phyloP scores from a whole-genome alignment of 1,140 invertebrate species.

The Brachionus koreanus region DNA sequence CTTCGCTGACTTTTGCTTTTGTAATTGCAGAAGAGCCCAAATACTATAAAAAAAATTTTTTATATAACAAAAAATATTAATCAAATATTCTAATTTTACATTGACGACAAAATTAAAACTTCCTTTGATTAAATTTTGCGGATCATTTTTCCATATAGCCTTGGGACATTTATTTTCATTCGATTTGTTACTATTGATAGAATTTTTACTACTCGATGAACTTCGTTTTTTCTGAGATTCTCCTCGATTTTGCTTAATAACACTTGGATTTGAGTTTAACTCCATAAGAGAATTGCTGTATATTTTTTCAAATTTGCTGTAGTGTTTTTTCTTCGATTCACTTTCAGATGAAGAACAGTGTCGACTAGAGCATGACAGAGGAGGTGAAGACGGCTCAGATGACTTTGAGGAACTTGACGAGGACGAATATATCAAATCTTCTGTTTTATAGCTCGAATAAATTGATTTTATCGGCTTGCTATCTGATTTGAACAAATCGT shows the following conservation, averaged over 20 bases:
- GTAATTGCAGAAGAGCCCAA: constrained; percentile 36
- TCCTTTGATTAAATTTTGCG: constrained; percentile 37
- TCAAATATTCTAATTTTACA: background rate
- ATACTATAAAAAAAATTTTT: background rate
- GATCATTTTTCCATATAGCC: constrained; percentile 27
- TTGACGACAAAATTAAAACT: constrained; percentile 29
- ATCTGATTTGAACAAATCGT: constrained; percentile 2
- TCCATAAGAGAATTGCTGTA: background rate
- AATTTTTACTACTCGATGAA: background rate
- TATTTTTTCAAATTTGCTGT: background rate
- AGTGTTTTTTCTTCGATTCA: background rate
- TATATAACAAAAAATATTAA: background rate
- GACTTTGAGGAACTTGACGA: constrained; percentile 12
- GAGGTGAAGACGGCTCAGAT: background rate
- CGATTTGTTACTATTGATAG: background rate
- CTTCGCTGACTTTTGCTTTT: background rate
- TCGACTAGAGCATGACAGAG: constrained; percentile 11
- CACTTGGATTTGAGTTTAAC: background rate
- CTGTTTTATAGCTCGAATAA: background rate
- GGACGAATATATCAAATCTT: constrained; percentile 10
- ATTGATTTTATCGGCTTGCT: background rate
- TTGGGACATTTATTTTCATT: background rate
- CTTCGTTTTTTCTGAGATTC: background rate
- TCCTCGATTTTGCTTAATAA: background rate
- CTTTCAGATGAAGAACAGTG: background rate